phyloP scores from a whole-genome alignment of 2,113 vertebrate genomes.

The Calyptomena viridis region DNA sequence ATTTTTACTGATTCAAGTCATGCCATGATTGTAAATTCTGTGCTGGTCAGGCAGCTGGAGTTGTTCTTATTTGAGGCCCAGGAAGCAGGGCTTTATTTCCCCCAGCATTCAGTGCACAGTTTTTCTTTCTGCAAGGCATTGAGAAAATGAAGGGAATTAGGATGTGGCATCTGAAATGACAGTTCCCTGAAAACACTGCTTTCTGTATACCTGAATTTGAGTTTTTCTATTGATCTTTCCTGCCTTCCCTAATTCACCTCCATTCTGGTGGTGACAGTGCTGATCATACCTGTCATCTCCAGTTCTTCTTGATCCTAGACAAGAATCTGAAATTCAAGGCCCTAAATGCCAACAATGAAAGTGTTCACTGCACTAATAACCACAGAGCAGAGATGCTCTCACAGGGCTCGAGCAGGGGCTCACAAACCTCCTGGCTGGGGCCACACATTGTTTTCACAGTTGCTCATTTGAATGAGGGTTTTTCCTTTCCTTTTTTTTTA shows the following conservation, averaged over 20 bases:
- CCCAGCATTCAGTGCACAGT: not conserved
- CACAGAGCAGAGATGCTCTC: not conserved
- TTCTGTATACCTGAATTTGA: not conserved
- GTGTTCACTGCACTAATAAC: not conserved
- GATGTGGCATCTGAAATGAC: constrained; percentile 8
- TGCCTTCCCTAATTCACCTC: not conserved
- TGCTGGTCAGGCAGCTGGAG: constrained; percentile 21
- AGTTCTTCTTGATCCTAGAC: not conserved
- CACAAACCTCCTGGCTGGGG: not conserved
- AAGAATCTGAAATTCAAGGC: constrained; percentile 1
- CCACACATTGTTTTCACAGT: not conserved
- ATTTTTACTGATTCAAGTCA: constrained; percentile 33
- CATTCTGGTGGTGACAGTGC: not conserved
- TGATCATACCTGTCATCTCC: not conserved
- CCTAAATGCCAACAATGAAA: not conserved
- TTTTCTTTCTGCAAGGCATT: constrained; percentile 15
- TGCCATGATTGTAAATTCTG: constrained; percentile 30
- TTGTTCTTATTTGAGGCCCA: constrained; percentile 25
- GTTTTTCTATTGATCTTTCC: not conserved
- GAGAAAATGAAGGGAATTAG: constrained; percentile 50
- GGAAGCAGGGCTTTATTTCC: constrained; percentile 14
- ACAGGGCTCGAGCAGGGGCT: not conserved
- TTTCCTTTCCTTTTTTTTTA: not conserved
- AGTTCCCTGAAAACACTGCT: not conserved
- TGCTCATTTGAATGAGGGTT: not conserved